Conservation (phyloP, 1,140 invertebrate species). For the Proales similis region DNA sequence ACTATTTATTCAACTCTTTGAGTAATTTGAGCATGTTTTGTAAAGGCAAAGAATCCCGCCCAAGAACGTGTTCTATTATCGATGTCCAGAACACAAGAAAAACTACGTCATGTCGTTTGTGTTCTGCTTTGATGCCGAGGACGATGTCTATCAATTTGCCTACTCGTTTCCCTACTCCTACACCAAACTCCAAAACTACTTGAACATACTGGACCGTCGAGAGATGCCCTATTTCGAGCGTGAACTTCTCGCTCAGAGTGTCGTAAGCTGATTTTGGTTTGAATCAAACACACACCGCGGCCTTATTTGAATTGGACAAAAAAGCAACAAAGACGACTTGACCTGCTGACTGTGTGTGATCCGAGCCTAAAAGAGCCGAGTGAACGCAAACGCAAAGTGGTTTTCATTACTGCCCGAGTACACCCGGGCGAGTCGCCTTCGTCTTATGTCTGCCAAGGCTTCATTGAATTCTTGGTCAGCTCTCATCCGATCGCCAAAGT, state of each 20-base stretch:
- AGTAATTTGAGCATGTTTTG: slow-evolving; percentile 41
- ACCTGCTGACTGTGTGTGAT: slow-evolving; percentile 79
- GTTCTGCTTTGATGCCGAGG: slow-evolving; percentile 84
- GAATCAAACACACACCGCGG: background rate
- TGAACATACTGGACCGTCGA: slow-evolving; percentile 66
- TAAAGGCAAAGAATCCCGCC: slow-evolving; percentile 72
- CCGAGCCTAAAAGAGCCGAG: slow-evolving; percentile 46
- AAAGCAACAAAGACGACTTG: slow-evolving; percentile 79
- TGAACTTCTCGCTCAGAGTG: slow-evolving; percentile 62
- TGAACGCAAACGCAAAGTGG: slow-evolving; percentile 59
- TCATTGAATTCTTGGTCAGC: slow-evolving; percentile 66
- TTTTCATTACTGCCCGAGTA: slow-evolving; percentile 70
- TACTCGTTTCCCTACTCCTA: slow-evolving; percentile 89
- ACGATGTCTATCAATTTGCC: slow-evolving; percentile 84
- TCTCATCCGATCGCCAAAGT: slow-evolving; percentile 59
- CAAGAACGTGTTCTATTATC: slow-evolving; percentile 83
- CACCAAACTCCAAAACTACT: slow-evolving; percentile 72
- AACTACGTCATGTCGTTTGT: slow-evolving; percentile 87
- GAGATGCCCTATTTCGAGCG: slow-evolving; percentile 60
- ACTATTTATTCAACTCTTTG: background rate
- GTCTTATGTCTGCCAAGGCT: slow-evolving; percentile 58
- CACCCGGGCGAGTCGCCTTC: slow-evolving; percentile 72
- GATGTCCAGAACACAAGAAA: slow-evolving; percentile 76
- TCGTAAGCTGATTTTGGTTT: slow-evolving; percentile 57
- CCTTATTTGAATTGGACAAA: slow-evolving; percentile 52